Percentiles rank a stretch among this genome's conserved stretches.
These are phyloP conservation scores for Trinorchestia longiramus DNA, from an alignment of 1,140 invertebrate genomes.

Conservation along the genomic window DNA sequence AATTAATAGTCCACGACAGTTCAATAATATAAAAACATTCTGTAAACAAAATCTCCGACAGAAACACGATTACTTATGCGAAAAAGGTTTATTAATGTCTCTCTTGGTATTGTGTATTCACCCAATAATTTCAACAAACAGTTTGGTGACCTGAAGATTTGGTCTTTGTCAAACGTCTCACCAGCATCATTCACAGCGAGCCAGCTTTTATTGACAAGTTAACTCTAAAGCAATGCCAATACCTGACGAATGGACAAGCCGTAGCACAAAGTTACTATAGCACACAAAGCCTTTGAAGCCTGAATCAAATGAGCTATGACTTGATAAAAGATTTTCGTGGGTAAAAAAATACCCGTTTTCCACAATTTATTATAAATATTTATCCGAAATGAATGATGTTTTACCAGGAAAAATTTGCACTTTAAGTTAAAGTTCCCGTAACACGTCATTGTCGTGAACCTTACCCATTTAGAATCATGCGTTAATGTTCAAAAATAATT, in stretches of 20 bases:
- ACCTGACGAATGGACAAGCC: neutral
- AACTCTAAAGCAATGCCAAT: slow-evolving; percentile 8
- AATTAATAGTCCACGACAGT: too few relatives aligned
- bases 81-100: too few relatives aligned
- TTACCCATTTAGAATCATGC: neutral
- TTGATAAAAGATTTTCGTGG: neutral
- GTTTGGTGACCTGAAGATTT: neutral
- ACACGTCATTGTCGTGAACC: neutral
- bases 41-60: too few relatives aligned
- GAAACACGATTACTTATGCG: too few relatives aligned
- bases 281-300: neutral
- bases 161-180: neutral
- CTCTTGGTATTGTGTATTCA: too few relatives aligned
- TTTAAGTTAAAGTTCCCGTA: neutral
- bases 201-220: neutral
- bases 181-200: neutral
- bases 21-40: too few relatives aligned
- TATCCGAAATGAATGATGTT: neutral
- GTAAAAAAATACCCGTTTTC: neutral
- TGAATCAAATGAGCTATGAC: neutral
- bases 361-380: neutral
- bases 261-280: neutral
- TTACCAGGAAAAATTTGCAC: neutral
- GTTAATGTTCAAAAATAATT: too few relatives aligned
- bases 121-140: neutral